These are phyloP conservation scores for Periphyllus acericola DNA, from an alignment of 2,888 invertebrate species.

Conservation along the genomic window DNA sequence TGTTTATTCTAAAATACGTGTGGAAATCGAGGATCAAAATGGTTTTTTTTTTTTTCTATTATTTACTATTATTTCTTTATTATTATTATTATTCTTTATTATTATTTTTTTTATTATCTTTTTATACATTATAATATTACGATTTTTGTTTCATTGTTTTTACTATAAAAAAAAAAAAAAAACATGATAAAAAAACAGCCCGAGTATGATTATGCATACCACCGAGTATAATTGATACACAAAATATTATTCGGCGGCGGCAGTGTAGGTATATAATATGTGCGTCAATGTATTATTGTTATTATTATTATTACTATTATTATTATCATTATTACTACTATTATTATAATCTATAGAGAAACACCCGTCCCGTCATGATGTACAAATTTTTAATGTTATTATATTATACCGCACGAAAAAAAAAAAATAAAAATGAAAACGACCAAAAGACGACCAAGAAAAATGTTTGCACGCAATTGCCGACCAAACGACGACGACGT, in stretches of 20 bases:
- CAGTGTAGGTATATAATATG: conserved; percentile 1
- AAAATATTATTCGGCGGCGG: background rate
- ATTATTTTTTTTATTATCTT: background rate
- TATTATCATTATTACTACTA: conserved; percentile 11
- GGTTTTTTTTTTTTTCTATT: conserved; percentile 2
- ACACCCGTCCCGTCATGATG: conserved; percentile 20
- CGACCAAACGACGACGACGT: conserved; percentile 18
- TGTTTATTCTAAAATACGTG: conserved; percentile 58
- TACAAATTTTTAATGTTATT: conserved; percentile 49
- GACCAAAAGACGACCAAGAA: conserved; percentile 61
- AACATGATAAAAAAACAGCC: background rate
- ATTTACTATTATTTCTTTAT: background rate
- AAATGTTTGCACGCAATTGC: conserved; percentile 33
- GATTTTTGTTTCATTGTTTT: conserved; percentile 5
- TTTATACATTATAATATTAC: background rate
- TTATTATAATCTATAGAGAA: background rate
- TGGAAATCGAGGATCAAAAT: conserved; percentile 52
- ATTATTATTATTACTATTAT: background rate
- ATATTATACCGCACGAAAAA: conserved; percentile 20
- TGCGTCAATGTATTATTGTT: background rate
- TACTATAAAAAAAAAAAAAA: background rate
- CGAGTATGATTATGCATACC: too few relatives aligned
- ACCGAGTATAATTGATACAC: background rate
- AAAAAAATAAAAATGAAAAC: conserved; percentile 5
- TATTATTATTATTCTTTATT: background rate